phyloP scores from a whole-genome alignment of 2,888 invertebrate species.

The Drosophila prolongata region DNA sequence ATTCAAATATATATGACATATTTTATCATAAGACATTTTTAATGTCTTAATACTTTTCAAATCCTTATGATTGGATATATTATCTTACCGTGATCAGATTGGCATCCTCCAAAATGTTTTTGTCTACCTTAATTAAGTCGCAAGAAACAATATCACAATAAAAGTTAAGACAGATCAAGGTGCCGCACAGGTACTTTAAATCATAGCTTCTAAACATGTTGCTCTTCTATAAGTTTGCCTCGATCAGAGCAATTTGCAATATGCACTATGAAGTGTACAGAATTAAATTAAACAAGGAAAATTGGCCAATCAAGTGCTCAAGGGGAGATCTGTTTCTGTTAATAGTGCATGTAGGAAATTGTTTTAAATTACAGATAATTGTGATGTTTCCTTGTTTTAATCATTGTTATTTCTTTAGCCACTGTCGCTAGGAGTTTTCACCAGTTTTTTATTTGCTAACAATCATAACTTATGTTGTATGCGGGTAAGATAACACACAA shows the following conservation, averaged over 20 bases:
- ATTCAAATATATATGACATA: neutral
- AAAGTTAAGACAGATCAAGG: constrained; percentile 15
- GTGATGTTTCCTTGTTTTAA: neutral
- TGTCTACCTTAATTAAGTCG: constrained; percentile 7
- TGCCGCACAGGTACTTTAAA: neutral
- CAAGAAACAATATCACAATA: neutral
- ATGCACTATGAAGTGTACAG: constrained; percentile 1
- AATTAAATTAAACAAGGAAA: constrained; percentile 3
- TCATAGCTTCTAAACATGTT: neutral
- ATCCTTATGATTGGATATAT: no score
- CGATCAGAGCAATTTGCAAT: constrained; percentile 9
- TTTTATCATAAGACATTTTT: no score
- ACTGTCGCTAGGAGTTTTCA: neutral
- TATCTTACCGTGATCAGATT: constrained; percentile 40
- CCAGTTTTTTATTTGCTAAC: neutral
- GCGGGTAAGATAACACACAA: no score
- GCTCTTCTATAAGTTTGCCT: neutral
- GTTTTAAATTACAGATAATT: constrained; percentile 1
- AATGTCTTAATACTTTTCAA: no score
- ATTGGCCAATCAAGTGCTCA: constrained; percentile 18
- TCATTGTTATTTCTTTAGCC: neutral
- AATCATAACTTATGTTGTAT: no score
- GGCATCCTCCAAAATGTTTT: constrained; percentile 42
- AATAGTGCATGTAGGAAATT: neutral
- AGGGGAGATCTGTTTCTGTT: neutral